Evolutionary conservation across 1,140 invertebrate species (phyloP), one percentile per base, ranked within the genome.

Genomic region (Papilio polytes): DNA sequence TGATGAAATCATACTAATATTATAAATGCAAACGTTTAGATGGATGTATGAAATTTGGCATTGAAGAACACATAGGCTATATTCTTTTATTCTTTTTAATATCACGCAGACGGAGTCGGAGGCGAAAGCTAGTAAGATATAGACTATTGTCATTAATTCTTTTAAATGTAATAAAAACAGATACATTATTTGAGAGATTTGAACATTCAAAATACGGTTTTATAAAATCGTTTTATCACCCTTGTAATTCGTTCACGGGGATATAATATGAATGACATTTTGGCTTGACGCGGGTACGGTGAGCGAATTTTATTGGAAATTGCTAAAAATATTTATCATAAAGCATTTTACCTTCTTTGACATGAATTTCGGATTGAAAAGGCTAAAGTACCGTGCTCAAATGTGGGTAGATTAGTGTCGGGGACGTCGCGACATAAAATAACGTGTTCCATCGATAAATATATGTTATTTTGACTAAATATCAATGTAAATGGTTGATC

Each of bases 301-400:
- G 59, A 63, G 22, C 22, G 22, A 63, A 26, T 63, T 26, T 63
- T 63, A 63, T 63, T 63, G 22, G 22, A 63, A 63, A 63, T 63
- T 63, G 59, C 22, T 63, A 63, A 63, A 63, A 63, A 63, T 63
- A 63, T 63, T 70, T 70, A 31, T 70, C 26, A 70, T 31, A 36
- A 70, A 70, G 22, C 59, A 63, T 63, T 70, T 70, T 70, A 70
- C 63, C 26, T 70, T 70, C 63, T 70, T 70, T 70, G 26, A 70
- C 26, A 70, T 31, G 63, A 70, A 31, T 70, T 70, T 70, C 2
- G 26, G 63, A 70, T 70, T 70, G 12, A 70, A 70, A 70, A 70
- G 22, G 63, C 22, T 70, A 70, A 70, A 70, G 63, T 36, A 70
- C 63, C 63, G 63, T 70, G 26, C 63, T 70, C 63, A 70, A 36